These are phyloP conservation scores for Paratrypauchen microcephalus DNA, from an alignment of 2,797 vertebrate genomes.

Conservation along the genomic window DNA sequence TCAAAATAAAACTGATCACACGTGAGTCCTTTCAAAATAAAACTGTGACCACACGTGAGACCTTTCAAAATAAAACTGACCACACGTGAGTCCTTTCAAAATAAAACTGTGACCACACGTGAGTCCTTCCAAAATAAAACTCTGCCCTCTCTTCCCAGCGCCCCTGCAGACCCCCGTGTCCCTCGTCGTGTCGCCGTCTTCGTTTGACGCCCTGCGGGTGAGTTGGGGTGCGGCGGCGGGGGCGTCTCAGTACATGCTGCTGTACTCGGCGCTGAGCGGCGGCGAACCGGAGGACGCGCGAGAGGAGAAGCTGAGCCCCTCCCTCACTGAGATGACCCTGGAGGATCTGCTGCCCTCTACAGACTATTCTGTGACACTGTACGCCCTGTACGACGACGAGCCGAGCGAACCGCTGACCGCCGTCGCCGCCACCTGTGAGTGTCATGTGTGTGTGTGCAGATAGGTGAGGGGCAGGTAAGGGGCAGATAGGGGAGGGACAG, in stretches of 20 bases:
- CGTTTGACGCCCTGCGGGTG: constrained; percentile 79
- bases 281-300: constrained; percentile 82
- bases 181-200: constrained; percentile 81
- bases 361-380: constrained; percentile 85
- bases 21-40: too few species aligned
- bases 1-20: too few species aligned
- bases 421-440: not conserved
- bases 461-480: too few species aligned
- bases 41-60: too few species aligned
- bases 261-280: constrained; percentile 77
- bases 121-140: too few species aligned
- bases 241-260: constrained; percentile 89
- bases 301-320: constrained; percentile 83
- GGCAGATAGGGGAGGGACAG: too few species aligned
- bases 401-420: constrained; percentile 69
- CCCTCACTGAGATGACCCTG: constrained; percentile 81
- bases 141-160: not conserved
- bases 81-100: too few species aligned
- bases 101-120: too few species aligned
- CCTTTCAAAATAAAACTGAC: too few species aligned
- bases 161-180: not conserved
- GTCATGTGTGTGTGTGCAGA: too few species aligned
- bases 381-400: constrained; percentile 86
- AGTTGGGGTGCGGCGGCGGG: constrained; percentile 82
- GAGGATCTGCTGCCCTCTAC: constrained; percentile 79